These are phyloP conservation scores for Nephrotoma appendiculata DNA, from an alignment of 2,888 invertebrate genomes.

Conservation along the genomic window DNA sequence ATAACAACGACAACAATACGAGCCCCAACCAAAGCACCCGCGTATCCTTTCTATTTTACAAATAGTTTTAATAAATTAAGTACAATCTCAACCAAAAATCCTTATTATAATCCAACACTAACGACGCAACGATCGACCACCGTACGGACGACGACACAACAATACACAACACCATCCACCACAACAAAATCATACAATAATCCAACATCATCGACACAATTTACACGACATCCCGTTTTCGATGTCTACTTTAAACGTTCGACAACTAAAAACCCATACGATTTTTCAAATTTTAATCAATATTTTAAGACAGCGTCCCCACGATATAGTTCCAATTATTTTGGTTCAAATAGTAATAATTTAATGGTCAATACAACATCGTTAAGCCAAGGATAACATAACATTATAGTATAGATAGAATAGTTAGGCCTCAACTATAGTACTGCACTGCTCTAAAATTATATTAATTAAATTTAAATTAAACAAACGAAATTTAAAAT, in stretches of 20 bases:
- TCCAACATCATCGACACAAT: slow-evolving; percentile 22
- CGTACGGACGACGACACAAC: background rate
- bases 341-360: slow-evolving; percentile 29
- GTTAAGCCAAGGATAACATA: background rate
- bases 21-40: slow-evolving; percentile 4
- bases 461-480: background rate
- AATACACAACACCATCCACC: slow-evolving; percentile 4
- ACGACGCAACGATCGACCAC: slow-evolving; percentile 1
- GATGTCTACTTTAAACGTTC: slow-evolving; percentile 31
- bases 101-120: background rate
- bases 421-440: background rate
- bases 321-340: slow-evolving; percentile 37
- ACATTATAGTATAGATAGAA: background rate
- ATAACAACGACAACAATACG: slow-evolving; percentile 7
- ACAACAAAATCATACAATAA: slow-evolving; percentile 5
- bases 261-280: slow-evolving; percentile 41
- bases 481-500: background rate
- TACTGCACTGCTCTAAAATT: background rate
- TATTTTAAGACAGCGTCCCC: slow-evolving; percentile 16
- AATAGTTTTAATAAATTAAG: background rate
- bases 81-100: background rate
- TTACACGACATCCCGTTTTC: slow-evolving; percentile 21
- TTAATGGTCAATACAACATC: slow-evolving; percentile 19
- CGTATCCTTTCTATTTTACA: background rate
- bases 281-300: slow-evolving; percentile 32